These are phyloP conservation scores for Antechinus stuartii DNA, from an alignment of 2,113 vertebrate species.

Conservation along the genomic window DNA sequence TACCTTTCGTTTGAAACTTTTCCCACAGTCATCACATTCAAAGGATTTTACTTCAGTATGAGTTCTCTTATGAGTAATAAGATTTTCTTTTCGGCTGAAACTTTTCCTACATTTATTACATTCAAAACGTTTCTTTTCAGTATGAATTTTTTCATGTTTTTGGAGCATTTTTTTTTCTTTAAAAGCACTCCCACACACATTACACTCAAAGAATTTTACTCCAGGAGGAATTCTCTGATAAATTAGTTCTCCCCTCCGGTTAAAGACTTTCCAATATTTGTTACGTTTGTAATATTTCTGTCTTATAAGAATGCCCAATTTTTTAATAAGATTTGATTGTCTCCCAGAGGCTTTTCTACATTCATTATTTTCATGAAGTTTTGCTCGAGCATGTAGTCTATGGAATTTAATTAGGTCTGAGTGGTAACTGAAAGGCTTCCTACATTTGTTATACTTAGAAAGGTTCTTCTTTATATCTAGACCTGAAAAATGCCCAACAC, in stretches of 20 bases:
- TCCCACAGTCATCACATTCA: conserved; percentile 59
- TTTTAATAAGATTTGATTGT: conserved; percentile 59
- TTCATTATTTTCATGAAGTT: conserved; percentile 56
- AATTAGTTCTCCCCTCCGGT: conserved; percentile 65
- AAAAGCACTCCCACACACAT: conserved; percentile 70
- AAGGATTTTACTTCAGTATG: conserved; percentile 65
- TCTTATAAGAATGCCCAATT: conserved; percentile 60
- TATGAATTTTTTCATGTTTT: conserved; percentile 66
- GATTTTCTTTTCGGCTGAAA: conserved; percentile 69
- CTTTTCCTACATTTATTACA: conserved; percentile 58
- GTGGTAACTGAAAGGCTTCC: conserved; percentile 60
- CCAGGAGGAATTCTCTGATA: conserved; percentile 65
- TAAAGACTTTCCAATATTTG: conserved; percentile 70
- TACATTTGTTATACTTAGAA: conserved; percentile 57
- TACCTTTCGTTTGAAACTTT: conserved; percentile 63
- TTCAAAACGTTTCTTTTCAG: conserved; percentile 58
- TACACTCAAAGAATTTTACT: conserved; percentile 62
- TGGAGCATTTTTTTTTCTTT: conserved; percentile 58
- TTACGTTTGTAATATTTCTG: conserved; percentile 66
- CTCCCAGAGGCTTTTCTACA: conserved; percentile 67
- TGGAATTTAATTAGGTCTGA: conserved; percentile 59
- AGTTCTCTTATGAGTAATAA: conserved; percentile 65
- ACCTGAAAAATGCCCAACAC: background rate
- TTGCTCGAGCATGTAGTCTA: conserved; percentile 63
- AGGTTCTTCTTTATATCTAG: conserved; percentile 53